phyloP scores from a whole-genome alignment of 2,888 invertebrate genomes.

The Phymatocera aterrima region DNA sequence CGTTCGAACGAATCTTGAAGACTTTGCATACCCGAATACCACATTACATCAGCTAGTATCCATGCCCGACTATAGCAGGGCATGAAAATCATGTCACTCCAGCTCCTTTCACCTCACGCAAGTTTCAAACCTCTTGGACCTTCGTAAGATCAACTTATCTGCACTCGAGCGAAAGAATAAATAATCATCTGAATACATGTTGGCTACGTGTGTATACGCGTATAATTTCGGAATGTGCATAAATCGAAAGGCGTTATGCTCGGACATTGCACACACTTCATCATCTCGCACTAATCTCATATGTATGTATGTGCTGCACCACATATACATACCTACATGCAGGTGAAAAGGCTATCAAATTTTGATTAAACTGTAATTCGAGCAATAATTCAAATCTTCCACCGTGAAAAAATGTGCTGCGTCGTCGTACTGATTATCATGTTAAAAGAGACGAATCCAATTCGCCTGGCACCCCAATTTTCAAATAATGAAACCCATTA shows the following conservation, averaged over 20 bases:
- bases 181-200: neutral
- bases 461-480: neutral
- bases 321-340: no score
- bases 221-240: neutral
- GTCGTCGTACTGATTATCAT: no score
- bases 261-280: neutral
- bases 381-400: no score
- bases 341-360: no score
- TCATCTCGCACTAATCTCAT: no score
- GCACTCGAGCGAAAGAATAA: neutral
- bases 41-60: neutral
- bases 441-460: no score
- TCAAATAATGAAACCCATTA: neutral
- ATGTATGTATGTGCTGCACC: no score
- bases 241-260: neutral
- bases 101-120: slow-evolving; percentile 10
- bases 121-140: neutral
- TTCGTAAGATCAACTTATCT: neutral
- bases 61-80: neutral
- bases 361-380: no score
- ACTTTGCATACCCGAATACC: neutral
- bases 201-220: no score
- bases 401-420: no score
- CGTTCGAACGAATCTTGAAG: neutral
- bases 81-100: slow-evolving; percentile 19